Conservation (phyloP, 2,797 vertebrate species). For the Pitangus sulphuratus region DNA sequence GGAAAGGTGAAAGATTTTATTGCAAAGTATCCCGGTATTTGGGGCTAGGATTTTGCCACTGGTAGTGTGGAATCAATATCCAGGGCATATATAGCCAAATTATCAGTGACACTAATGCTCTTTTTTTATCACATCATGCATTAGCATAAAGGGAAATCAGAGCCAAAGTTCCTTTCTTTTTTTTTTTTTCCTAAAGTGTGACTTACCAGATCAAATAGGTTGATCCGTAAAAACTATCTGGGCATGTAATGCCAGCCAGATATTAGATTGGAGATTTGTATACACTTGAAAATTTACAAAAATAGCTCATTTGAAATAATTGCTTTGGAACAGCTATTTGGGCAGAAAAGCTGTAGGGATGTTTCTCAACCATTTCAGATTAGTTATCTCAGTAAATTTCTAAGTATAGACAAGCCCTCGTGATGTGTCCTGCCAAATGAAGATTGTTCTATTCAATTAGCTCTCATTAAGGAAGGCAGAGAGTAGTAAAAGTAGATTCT, state of each 20-base stretch:
- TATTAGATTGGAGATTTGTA: constrained; percentile 57
- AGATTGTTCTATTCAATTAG: constrained; percentile 49
- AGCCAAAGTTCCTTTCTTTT: neutral
- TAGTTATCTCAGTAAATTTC: constrained; percentile 54
- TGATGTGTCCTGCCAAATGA: constrained; percentile 25
- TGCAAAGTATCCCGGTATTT: neutral
- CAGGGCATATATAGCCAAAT: neutral
- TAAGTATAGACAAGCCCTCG: constrained; percentile 42
- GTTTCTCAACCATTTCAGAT: constrained; percentile 51
- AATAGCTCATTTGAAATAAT: constrained; percentile 65
- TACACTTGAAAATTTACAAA: constrained; percentile 64
- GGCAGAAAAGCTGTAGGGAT: constrained; percentile 63
- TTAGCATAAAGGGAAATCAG: neutral
- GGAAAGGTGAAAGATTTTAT: neutral
- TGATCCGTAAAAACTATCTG: constrained; percentile 31
- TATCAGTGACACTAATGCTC: neutral
- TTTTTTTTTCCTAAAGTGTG: neutral
- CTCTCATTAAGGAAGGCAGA: constrained; percentile 33
- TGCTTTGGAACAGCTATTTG: constrained; percentile 52
- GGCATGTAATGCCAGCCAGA: neutral
- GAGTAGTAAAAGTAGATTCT: constrained; percentile 28
- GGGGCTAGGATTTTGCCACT: neutral
- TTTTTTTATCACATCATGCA: neutral
- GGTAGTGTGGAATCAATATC: neutral
- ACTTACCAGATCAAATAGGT: neutral